Percentiles rank a stretch among this genome's conserved stretches.
Evolutionary conservation across 2,888 invertebrate species (phyloP).

Genomic region (Dimorphilus gyrociliatus): DNA sequence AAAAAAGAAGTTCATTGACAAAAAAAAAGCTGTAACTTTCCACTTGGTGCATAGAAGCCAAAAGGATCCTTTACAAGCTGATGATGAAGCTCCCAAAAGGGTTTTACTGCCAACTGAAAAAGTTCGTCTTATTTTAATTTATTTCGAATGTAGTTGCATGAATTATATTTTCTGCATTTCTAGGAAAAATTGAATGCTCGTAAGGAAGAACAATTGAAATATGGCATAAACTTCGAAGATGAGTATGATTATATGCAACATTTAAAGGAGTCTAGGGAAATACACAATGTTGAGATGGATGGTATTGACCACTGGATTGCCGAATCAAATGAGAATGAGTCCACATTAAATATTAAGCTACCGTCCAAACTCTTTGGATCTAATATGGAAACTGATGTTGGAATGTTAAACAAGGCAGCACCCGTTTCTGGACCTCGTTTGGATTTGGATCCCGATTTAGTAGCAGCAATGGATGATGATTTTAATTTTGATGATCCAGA

Average conservation of each 20-base stretch:
- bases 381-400: conserved; percentile 61
- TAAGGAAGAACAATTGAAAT: conserved; percentile 50
- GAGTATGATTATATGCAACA: conserved; percentile 89
- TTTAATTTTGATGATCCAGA: conserved; percentile 67
- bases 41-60: conserved; percentile 83
- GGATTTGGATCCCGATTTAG: conserved; percentile 73
- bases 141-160: no score
- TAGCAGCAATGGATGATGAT: conserved; percentile 81
- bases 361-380: conserved; percentile 80
- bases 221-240: conserved; percentile 81
- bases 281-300: conserved; percentile 15
- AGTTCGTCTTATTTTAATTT: no score
- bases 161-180: no score
- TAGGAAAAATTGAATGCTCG: no score
- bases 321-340: background rate
- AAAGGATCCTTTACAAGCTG: conserved; percentile 71
- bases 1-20: conserved; percentile 70
- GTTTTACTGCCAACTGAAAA: conserved; percentile 45
- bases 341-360: conserved; percentile 43
- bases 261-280: conserved; percentile 43
- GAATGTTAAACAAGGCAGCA: conserved; percentile 63
- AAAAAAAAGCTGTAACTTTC: conserved; percentile 75
- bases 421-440: conserved; percentile 43
- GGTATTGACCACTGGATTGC: conserved; percentile 9
- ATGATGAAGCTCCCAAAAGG: conserved; percentile 70